Evolutionary conservation across 1,140 invertebrate genomes (phyloP), one percentile per base, ranked within the genome.

Genomic region (Drosophila guanche): DNA sequence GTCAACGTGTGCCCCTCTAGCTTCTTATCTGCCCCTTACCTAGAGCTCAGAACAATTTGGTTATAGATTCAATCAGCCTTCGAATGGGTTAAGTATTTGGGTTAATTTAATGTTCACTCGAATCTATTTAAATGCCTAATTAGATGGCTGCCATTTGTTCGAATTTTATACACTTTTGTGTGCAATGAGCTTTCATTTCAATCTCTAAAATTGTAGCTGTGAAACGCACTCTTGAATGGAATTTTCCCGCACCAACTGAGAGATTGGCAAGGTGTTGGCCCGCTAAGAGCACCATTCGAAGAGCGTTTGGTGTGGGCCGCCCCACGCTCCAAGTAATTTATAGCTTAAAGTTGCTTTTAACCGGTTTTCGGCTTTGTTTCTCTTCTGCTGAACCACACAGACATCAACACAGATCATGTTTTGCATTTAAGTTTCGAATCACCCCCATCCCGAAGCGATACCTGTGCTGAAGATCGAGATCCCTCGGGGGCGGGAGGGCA

Each of bases 341-440:
- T 80, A 76, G 67, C 59, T 29, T 58, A 48, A 81, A 81, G 62
- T 59, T 53, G 70, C 53, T 79, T 75, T 67, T 56, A 86, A 85
- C 80, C 80, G 81, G 80, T 80, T 85, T 75, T 56, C 46, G 10
- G 16, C 23, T 46, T 67, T 52, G 33, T 52, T 52, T 62, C 48
- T 42, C 55, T 47, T 66, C 41, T 47, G 65, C 50, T 67, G 14
- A 67, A 67, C 16, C 16, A 20, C 16, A 20, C 16, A 20, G 16
- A 20, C 16, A 20, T 20, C 16, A 0, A 20, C 16, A 40, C 55
- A 41, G 50, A 68, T 55, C 56, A 68, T 68, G 42, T 68, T 12
- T 37, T 69, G 65, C 50, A 41, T 40, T 40, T 37, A 25, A 25
- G 51, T 56, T 54, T 47, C 22, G 33, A 43, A 27, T 54, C 29